These are phyloP conservation scores for Platorchestia sp. DNA, from an alignment of 1,140 invertebrate genomes.

Conservation along the genomic window DNA sequence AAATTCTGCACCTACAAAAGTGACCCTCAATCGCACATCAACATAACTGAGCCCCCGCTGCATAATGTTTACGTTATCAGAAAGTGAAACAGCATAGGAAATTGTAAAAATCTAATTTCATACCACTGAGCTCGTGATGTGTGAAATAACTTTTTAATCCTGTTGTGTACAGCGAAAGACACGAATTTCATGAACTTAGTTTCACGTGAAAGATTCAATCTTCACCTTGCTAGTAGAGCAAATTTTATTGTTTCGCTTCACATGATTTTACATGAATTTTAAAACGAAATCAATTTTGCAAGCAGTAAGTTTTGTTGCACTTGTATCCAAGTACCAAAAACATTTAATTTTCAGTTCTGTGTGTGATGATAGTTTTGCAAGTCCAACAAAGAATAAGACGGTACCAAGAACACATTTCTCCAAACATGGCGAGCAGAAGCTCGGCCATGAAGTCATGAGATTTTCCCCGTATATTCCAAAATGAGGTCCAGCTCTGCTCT, in stretches of 20 bases:
- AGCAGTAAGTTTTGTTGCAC: not conserved
- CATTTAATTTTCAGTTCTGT: not conserved
- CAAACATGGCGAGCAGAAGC: not conserved
- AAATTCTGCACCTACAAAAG: no score
- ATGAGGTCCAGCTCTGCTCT: not conserved
- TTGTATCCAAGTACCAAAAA: not conserved
- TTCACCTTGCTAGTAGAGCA: not conserved
- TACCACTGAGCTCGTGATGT: not conserved
- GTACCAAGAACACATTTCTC: not conserved
- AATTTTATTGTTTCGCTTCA: not conserved
- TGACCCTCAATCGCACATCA: no score
- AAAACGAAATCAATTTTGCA: not conserved
- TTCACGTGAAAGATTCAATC: not conserved
- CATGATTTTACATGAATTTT: not conserved
- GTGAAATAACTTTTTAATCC: not conserved
- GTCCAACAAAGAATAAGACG: not conserved
- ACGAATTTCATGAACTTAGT: not conserved
- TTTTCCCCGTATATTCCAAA: not conserved
- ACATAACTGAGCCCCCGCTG: no score
- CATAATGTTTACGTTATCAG: no score
- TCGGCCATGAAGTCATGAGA: not conserved
- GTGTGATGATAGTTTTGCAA: not conserved
- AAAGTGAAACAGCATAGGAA: not conserved
- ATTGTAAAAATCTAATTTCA: not conserved
- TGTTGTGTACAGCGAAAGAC: not conserved